Evolutionary conservation across 2,888 invertebrate species (phyloP), one percentile per base, ranked within the genome.

Genomic region (Orgyia antiqua): DNA sequence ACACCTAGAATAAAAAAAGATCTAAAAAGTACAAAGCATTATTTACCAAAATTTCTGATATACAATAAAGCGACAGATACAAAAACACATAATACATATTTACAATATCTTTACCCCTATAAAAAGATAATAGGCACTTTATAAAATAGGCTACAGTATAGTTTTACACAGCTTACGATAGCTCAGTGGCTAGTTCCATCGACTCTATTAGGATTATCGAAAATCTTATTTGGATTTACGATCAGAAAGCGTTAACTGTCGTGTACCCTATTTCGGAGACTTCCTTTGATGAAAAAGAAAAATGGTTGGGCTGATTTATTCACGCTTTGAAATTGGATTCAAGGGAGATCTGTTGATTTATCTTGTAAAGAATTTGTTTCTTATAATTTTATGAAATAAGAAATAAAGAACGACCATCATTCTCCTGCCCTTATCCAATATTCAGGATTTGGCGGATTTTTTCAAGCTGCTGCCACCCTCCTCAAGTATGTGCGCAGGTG

Each of bases 141-240:
- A 27, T 20, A 26, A 30, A 30, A 38, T 28, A 27, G 25, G 24
- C 12, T 32, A 15, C 12, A 3, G 7, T 11, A 13, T 13, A 9
- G 24, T 10, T 27, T 20, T 36, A 31, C 25, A 31, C 29, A 23
- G 13, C 19, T 28, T 31, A 33, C 32, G 25, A 23, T 24, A 31
- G 25, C 27, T 30, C 31, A 32, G 15, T 36, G 35, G 26, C 12
- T 23, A 29, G 13, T 28, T 10, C 28, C 33, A 24, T 29, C 33
- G 24, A 38, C 31, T 28, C 32, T 35, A 29, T 30, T 26, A 23
- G 11, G 28, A 30, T 36, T 32, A 31, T 30, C 12, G 29, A 17
- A 36, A 32, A 31, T 27, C 29, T 24, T 3, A 25, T 27, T 18
- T 20, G 26, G 31, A 28, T 39, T 37, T 33, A 36, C 24, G 27